A percentile compares a stretch with the other conserved stretches of the same genome.
Conservation (phyloP, 2,797 vertebrate genomes). For the Mormyrus hasselquistii region DNA sequence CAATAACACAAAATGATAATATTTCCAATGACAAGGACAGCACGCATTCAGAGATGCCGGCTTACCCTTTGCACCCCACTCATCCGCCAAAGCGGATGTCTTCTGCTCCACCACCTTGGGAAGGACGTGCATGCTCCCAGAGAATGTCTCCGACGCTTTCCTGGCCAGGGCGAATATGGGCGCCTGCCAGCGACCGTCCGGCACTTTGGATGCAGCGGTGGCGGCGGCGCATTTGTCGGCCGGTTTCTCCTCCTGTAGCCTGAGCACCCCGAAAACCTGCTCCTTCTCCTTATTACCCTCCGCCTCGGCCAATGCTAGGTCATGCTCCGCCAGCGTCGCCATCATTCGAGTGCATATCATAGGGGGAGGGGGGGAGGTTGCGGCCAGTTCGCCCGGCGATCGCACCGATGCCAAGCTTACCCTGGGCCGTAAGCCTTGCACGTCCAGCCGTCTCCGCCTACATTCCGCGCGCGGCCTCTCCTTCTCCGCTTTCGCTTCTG, state of each 20-base stretch:
- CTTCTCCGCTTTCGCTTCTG: not conserved
- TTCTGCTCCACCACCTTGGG: constrained; percentile 68
- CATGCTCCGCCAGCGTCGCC: constrained; percentile 70
- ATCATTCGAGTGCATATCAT: constrained; percentile 45
- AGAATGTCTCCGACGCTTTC: constrained; percentile 73
- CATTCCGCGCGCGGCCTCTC: constrained; percentile 31
- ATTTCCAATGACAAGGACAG: not conserved
- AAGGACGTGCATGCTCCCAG: constrained; percentile 69
- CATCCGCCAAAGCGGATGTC: constrained; percentile 42
- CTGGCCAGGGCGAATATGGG: constrained; percentile 73
- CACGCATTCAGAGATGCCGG: not conserved
- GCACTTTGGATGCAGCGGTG: constrained; percentile 32
- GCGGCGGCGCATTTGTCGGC: constrained; percentile 46
- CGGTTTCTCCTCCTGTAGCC: constrained; percentile 66
- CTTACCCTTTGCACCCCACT: constrained; percentile 65
- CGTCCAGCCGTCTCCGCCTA: constrained; percentile 33
- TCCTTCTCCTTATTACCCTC: constrained; percentile 60
- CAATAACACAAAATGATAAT: not conserved
- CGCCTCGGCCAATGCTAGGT: constrained; percentile 62
- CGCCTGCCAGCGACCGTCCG: constrained; percentile 72
- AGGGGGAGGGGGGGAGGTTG: not conserved
- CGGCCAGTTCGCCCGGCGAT: constrained; percentile 5
- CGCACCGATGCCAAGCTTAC: not conserved
- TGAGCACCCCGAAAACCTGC: constrained; percentile 66
- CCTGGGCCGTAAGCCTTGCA: not conserved